phyloP scores from a whole-genome alignment of 2,888 invertebrate species.

The Agrochola macilenta region DNA sequence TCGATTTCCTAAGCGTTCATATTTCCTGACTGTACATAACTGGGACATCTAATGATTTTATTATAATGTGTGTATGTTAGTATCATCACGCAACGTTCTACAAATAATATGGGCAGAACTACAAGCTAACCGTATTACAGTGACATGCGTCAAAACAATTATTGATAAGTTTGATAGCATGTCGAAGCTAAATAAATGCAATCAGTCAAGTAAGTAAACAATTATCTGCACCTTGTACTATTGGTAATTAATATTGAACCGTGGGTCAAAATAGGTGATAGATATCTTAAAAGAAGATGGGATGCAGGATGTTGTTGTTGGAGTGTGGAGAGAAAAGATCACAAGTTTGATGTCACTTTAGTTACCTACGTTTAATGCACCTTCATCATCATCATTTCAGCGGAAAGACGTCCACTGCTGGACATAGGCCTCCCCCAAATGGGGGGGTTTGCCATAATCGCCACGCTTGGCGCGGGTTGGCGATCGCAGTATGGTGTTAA shows the following conservation, averaged over 20 bases:
- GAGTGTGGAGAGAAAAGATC: neutral
- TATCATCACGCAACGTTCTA: neutral
- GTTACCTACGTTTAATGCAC: too few relatives aligned
- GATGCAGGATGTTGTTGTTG: too few relatives aligned
- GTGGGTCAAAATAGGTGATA: constrained; percentile 4
- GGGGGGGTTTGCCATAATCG: too few relatives aligned
- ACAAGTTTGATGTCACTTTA: neutral
- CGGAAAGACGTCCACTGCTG: too few relatives aligned
- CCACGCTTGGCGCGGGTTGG: too few relatives aligned
- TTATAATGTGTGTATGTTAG: neutral
- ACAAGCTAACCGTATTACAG: neutral
- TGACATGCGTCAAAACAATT: constrained; percentile 9
- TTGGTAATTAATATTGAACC: constrained; percentile 18
- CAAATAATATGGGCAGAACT: neutral
- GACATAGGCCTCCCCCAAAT: too few relatives aligned
- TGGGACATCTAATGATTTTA: neutral
- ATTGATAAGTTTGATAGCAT: constrained; percentile 41
- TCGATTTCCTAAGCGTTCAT: neutral
- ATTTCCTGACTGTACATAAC: neutral
- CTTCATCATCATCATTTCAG: too few relatives aligned
- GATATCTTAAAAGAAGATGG: neutral
- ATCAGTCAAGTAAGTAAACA: constrained; percentile 53
- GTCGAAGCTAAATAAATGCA: constrained; percentile 32
- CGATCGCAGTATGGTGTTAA: too few relatives aligned
- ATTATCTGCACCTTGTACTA: constrained; percentile 39